These are phyloP conservation scores for Crossaster papposus DNA, from an alignment of 53 echinoderm and acorn worm species.

Conservation along the genomic window DNA sequence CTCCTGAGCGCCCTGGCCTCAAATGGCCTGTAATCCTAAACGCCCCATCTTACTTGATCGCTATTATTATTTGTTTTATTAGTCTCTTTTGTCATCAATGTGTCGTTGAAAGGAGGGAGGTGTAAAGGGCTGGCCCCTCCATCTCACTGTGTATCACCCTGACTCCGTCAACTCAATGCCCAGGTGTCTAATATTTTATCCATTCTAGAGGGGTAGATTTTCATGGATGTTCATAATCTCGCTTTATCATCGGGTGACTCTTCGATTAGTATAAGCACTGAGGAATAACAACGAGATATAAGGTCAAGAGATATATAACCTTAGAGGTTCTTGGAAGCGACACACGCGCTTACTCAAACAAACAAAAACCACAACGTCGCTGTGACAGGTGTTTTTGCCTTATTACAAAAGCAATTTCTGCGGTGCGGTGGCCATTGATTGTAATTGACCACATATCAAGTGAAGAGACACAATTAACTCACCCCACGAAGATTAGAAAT, in stretches of 20 bases:
- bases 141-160: neutral
- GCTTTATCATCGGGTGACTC: neutral
- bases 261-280: too few relatives aligned
- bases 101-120: neutral
- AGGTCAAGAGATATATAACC: conserved; percentile 37
- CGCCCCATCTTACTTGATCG: conserved; percentile 1
- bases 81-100: neutral
- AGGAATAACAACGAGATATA: too few relatives aligned
- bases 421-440: neutral
- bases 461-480: neutral
- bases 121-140: neutral
- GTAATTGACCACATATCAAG: neutral
- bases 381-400: conserved; percentile 5
- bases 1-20: neutral
- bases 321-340: conserved; percentile 18
- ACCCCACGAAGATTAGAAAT: neutral
- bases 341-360: neutral
- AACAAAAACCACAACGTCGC: neutral
- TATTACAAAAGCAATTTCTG: neutral
- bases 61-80: conserved; percentile 28
- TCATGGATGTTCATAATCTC: too few relatives aligned
- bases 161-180: too few relatives aligned
- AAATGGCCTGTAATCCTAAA: conserved; percentile 25
- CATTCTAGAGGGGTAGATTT: neutral
- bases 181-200: neutral